These are phyloP conservation scores for Agrochola litura DNA, from an alignment of 2,888 invertebrate genomes.

Conservation along the genomic window DNA sequence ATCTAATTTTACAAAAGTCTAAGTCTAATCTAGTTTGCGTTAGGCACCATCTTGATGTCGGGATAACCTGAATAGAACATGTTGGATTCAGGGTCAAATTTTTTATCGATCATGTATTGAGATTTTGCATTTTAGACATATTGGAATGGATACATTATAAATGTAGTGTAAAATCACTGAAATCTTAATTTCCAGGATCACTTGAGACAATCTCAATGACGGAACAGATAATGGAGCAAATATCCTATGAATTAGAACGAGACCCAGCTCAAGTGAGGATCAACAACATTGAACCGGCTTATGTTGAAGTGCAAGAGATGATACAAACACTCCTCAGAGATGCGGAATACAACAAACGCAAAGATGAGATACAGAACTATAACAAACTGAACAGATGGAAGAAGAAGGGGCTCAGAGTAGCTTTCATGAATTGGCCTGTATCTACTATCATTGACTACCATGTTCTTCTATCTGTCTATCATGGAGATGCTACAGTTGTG, in stretches of 20 bases:
- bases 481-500: slow-evolving; percentile 93
- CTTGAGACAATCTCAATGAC: slow-evolving; percentile 92
- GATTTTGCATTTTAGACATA: background rate
- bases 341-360: slow-evolving; percentile 90
- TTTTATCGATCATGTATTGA: background rate
- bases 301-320: slow-evolving; percentile 84
- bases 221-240: slow-evolving; percentile 92
- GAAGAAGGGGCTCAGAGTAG: slow-evolving; percentile 93
- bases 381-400: slow-evolving; percentile 94
- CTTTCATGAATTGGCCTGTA: slow-evolving; percentile 93
- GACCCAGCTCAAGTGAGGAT: slow-evolving; percentile 90
- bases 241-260: slow-evolving; percentile 88
- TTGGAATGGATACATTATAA: background rate
- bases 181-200: slow-evolving; percentile 83
- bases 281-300: slow-evolving; percentile 76
- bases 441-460: slow-evolving; percentile 88
- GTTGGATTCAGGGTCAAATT: background rate
- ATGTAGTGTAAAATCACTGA: background rate
- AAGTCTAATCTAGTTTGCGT: background rate
- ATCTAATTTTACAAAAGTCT: background rate
- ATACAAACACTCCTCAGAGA: slow-evolving; percentile 72
- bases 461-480: slow-evolving; percentile 92
- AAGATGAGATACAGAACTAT: slow-evolving; percentile 89
- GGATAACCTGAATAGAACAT: background rate
- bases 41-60: background rate